Evolutionary conservation across 2,888 invertebrate species (phyloP).

Genomic region (Petrolisthes manimaculis): DNA sequence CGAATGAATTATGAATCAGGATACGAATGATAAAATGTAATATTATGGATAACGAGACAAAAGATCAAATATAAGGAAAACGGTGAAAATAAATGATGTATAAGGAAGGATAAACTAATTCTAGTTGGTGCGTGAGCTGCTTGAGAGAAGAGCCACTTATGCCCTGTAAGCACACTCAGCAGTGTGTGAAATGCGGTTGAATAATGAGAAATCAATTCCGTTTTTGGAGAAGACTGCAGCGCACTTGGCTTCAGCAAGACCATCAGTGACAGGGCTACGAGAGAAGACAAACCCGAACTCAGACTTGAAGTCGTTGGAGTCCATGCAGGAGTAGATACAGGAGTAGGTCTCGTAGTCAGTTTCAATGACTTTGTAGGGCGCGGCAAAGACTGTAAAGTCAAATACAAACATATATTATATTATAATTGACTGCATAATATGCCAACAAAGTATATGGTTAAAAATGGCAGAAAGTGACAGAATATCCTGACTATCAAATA

Average conservation of each 20-base stretch:
- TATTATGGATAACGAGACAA: too few species aligned
- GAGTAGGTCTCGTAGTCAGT: conserved; percentile 49
- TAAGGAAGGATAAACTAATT: too few species aligned
- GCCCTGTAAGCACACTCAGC: conserved; percentile 43
- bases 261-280: conserved; percentile 32
- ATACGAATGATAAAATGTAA: too few species aligned
- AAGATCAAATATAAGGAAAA: too few species aligned
- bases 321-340: conserved; percentile 46
- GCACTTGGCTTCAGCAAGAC: conserved; percentile 32
- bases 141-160: background rate
- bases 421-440: too few species aligned
- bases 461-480: too few species aligned
- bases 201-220: conserved; percentile 33
- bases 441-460: too few species aligned
- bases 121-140: too few species aligned
- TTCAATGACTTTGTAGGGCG: conserved; percentile 35
- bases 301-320: conserved; percentile 35
- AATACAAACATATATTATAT: background rate
- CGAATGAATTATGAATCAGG: too few species aligned
- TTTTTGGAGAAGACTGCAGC: conserved; percentile 29
- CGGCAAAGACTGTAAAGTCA: conserved; percentile 19
- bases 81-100: too few species aligned
- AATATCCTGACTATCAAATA: background rate
- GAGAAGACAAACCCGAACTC: conserved; percentile 50
- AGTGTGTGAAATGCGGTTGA: conserved; percentile 24